Conservation (phyloP, 2,113 vertebrate species). For the Rhodinocichla rosea region DNA sequence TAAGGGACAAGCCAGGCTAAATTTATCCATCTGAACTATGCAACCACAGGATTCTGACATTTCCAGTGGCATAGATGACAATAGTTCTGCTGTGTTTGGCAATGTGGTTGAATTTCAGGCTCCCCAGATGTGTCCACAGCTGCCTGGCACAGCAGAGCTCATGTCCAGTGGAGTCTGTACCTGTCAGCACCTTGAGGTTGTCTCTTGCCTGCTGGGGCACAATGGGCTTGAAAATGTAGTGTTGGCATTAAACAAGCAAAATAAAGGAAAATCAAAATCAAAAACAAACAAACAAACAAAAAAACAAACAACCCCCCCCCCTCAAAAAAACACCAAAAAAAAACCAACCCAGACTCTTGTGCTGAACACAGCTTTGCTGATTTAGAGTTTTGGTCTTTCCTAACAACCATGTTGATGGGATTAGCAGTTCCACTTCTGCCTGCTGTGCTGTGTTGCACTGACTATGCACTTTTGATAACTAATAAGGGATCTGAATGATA, state of each 20-base stretch:
- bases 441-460: neutral
- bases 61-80: neutral
- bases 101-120: neutral
- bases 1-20: neutral
- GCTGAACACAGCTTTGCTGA: neutral
- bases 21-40: neutral
- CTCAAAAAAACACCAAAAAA: too few species aligned
- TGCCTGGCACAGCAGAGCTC: neutral
- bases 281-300: neutral
- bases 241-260: neutral
- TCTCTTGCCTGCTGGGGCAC: neutral
- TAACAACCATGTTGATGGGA: neutral
- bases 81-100: neutral
- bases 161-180: accelerated
- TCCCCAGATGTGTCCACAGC: neutral
- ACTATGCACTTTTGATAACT: neutral
- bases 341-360: neutral
- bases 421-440: neutral
- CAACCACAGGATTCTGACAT: neutral
- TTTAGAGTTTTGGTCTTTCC: neutral
- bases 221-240: neutral
- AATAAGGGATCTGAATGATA: neutral
- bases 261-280: neutral
- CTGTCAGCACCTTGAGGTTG: neutral
- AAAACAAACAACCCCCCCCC: too few species aligned